Base-by-base conservation (phyloP, 2,797 vertebrate species). In the Paratrypauchen microcephalus region DNA sequence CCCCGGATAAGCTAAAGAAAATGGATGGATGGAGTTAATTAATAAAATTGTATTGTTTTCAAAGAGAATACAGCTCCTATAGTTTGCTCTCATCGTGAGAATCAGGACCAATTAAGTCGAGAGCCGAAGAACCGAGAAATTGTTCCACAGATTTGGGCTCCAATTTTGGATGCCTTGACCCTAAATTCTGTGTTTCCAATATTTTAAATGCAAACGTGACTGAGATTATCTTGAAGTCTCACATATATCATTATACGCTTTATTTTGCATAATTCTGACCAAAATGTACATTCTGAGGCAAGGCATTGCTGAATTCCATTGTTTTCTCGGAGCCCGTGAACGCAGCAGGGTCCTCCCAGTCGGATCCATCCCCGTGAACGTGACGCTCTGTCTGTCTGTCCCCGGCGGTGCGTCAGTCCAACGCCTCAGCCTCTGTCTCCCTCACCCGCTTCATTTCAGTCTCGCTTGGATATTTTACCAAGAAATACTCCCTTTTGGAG, bases 301-400 rank as follows among this genome's bases (percentile, higher is more conserved):
- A 8, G 41, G 41, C 16, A 4, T 21, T 11, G 28, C 57, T 30
- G 28, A 60, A 60, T 11, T 18, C 58, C 58, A 19, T 19, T 36
- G 5, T 5, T 80, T 52, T 83, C 86, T 83, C 7, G 68, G 77
- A 1, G 81, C 11, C 75, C 28, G 0, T 83, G 85, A 91, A 91
- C 2, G 72, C 74, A 55, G 54, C 86, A 83, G 74, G 72, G 86
- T 84, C 84, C 83, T 89, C 85, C 89, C 83, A 83, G 87, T 86
- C 85, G 50, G 81, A 86, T 79, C 84, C 66, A 86, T 79, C 85
- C 65, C 86, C 80, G 85, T 83, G 81, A 81, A 79, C 84, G 91
- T 92, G 91, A 93, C 92, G 88, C 64, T 79, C 83, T 66, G 78
- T 83, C 77, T 54, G 80, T 82, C 61, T 24, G 55, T 28, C 69